Base-by-base conservation (phyloP, 1,140 invertebrate species). In the Paralvinella palmiformis region DNA sequence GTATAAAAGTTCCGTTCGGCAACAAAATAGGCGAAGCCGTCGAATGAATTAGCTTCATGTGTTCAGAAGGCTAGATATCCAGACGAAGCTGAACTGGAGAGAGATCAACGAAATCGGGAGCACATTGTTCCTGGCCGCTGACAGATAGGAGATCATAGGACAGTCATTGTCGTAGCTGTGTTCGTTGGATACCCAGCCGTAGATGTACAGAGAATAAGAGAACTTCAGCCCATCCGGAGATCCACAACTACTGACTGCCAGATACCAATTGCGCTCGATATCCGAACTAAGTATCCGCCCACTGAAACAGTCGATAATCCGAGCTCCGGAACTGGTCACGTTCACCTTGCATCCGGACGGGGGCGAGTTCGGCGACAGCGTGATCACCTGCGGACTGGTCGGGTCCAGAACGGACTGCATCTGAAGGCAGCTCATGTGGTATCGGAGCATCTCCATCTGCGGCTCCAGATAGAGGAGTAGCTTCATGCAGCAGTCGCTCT, bases 351-450 rank as follows among this genome's bases (percentile, higher is more conserved):
- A 57, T 31, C 55, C 55, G 55, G 55, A 57, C 27, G 27, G 22
- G 3, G 27, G 55, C 27, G 22, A 22, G 17, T 20, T 36, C 20
- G 55, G 55, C 55, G 55, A 57, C 22, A 57, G 33, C 33, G 33
- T 33, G 4, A 57, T 57, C 29, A 57, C 55, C 33, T 57, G 55
- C 4, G 55, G 29, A 33, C 55, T 36, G 20, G 33, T 33, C 1
- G 29, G 27, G 55, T 31, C 55, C 6, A 57, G 48, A 22, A 52
- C 48, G 0, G 48, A 22, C 1, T 52, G 48, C 20, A 33, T 32
- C 55, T 57, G 55, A 27, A 33, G n/a, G 33, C 55, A 57, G 55
- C 35, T 57, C 55, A 57, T 57, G 3, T 36, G 27, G 13, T 27
- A 20, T 32, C 55, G 55, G 7, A 57, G 33, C n/a, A 13, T 32